Conservation (phyloP, 2,888 invertebrate species). For the Cerceris rybyensis region DNA sequence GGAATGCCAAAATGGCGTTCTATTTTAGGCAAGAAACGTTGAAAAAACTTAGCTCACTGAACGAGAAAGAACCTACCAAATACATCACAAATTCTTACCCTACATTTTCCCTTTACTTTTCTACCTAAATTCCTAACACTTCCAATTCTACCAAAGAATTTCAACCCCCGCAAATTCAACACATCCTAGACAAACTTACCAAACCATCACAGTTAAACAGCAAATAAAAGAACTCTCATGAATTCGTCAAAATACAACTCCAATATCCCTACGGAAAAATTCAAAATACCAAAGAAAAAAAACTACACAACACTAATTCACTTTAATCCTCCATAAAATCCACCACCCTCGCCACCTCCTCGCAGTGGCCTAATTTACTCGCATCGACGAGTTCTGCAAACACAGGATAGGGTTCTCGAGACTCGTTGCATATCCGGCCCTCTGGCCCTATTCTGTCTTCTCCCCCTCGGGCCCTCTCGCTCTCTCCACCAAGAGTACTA, state of each 20-base stretch:
- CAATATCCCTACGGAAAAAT: neutral
- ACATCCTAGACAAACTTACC: neutral
- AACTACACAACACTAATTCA: neutral
- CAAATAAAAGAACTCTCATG: neutral
- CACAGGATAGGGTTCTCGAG: conserved; percentile 61
- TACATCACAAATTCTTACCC: too few relatives aligned
- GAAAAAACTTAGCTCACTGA: too few relatives aligned
- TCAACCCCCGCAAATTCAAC: too few relatives aligned
- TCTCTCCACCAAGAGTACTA: conserved; percentile 38
- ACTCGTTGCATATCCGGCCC: conserved; percentile 49
- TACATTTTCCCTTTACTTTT: too few relatives aligned
- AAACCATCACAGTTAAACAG: neutral
- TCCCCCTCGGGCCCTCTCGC: conserved; percentile 1
- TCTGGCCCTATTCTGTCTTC: conserved; percentile 29
- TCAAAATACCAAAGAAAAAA: neutral
- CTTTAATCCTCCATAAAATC: neutral
- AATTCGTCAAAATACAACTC: neutral
- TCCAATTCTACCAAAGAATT: too few relatives aligned
- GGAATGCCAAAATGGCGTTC: too few relatives aligned
- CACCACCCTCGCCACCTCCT: conserved; percentile 12
- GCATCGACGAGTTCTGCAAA: conserved; percentile 68
- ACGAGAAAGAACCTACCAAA: too few relatives aligned
- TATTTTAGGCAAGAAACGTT: too few relatives aligned
- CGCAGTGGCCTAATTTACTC: conserved; percentile 68
- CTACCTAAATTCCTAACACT: too few relatives aligned